phyloP scores from a whole-genome alignment of 2,888 invertebrate species.

The Tipula helvola region DNA sequence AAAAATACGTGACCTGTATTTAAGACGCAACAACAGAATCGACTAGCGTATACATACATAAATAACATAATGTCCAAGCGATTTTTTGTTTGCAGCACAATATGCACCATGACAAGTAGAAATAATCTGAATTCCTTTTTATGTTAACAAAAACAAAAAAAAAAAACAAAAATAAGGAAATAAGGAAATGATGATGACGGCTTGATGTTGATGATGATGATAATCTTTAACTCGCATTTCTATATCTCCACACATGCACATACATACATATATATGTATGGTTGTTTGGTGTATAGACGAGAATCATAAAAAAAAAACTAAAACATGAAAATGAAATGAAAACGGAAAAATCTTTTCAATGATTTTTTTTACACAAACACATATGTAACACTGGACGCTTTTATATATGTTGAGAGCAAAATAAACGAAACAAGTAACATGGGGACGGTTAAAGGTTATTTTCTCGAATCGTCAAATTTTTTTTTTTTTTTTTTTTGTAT shows the following conservation, averaged over 20 bases:
- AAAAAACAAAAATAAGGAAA: not conserved
- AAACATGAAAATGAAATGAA: not conserved
- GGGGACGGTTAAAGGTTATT: slow-evolving; percentile 5
- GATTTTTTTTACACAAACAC: not conserved
- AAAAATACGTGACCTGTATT: not conserved
- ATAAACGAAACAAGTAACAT: slow-evolving; percentile 5
- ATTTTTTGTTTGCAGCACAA: not conserved
- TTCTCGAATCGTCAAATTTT: not conserved
- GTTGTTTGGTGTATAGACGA: not conserved
- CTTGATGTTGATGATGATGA: not conserved
- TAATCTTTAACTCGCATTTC: not conserved
- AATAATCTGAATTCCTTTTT: slow-evolving; percentile 8
- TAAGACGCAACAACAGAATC: not conserved
- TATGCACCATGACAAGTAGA: slow-evolving; percentile 6
- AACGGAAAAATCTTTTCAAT: not conserved
- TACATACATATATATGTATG: not conserved
- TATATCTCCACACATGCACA: not conserved
- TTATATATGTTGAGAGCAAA: not conserved
- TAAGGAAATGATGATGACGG: not conserved
- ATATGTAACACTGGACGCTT: not conserved
- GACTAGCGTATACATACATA: not conserved
- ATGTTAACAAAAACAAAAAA: not conserved
- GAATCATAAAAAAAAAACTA: not conserved
- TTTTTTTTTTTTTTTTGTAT: not conserved
- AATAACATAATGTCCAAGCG: not conserved